Conservation (phyloP, 2,113 vertebrate species). For the Thalassoma bifasciatum region DNA sequence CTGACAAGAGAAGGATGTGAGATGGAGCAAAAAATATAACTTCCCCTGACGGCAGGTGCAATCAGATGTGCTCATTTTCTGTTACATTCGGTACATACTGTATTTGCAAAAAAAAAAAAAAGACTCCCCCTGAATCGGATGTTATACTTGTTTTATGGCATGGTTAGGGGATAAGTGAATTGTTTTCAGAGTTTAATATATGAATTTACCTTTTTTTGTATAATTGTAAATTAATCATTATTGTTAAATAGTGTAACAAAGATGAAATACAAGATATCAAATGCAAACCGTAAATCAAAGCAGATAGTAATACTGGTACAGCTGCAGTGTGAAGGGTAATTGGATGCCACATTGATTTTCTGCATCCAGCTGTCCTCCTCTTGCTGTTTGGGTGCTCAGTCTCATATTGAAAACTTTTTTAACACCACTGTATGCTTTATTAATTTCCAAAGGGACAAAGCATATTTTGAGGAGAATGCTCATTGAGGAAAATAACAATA, state of each 20-base stretch:
- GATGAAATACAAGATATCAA: conserved; percentile 29
- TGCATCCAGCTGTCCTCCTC: conserved; percentile 55
- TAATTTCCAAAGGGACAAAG: conserved; percentile 64
- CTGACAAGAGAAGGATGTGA: conserved; percentile 53
- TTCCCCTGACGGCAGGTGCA: conserved; percentile 59
- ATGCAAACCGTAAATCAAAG: conserved; percentile 36
- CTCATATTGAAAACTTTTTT: conserved; percentile 13
- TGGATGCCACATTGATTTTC: conserved; percentile 20
- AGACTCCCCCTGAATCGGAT: conserved; percentile 18
- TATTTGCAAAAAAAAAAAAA: conserved; percentile 65
- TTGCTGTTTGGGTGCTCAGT: conserved; percentile 36
- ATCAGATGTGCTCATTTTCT: conserved; percentile 58
- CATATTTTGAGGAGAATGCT: conserved; percentile 37
- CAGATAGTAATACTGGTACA: neutral
- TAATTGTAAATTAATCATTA: conserved; percentile 58
- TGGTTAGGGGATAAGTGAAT: conserved; percentile 54
- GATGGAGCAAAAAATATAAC: conserved; percentile 55
- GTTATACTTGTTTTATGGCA: conserved; percentile 49
- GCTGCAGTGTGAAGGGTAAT: neutral
- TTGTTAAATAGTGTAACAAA: conserved; percentile 57
- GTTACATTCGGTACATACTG: conserved; percentile 70
- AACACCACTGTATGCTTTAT: conserved; percentile 35
- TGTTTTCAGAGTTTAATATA: conserved; percentile 79
- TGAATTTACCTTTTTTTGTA: conserved; percentile 63
- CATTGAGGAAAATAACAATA: conserved; percentile 31